Evolutionary conservation across 2,113 vertebrate species (phyloP), one percentile per base, ranked within the genome.

Genomic region (Tragelaphus imberbis): DNA sequence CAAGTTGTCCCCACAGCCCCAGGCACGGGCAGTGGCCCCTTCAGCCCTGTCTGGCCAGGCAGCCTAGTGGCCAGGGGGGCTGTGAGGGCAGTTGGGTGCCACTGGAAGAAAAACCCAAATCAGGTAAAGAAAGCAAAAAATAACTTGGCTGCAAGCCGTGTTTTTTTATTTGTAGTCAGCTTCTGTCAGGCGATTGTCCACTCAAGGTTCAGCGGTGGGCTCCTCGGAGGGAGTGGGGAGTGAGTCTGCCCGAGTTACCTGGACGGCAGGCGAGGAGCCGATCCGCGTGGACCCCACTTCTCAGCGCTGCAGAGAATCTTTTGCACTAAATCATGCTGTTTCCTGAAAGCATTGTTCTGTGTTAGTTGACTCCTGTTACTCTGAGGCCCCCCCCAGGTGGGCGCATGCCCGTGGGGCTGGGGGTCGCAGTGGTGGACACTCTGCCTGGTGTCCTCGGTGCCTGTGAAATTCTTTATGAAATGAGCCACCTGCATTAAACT

Each of bases 401-500:
- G 55, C 0, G 1, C 2, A 53, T 0, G 17, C 85, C 88, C 59
- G 13, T 15, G 36, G 44, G 95, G 58, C 90, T 0, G 27, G 88
- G n/a, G 13, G 71, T 55, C 40, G 27, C 92, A 17, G 68, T 82
- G 5, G 92, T 13, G 88, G 92, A 94, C 91, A 16, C 63, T 95
- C 93, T 96, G 96, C 97, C 95, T 12, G 63, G 94, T 89, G 98
- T 97, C 97, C 96, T 55, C 92, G 98, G 98, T 98, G 98, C 98
- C 98, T 98, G 98, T 85, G 53, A 28, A 87, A 84, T 86, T 97
- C 98, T 96, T 95, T 58, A 97, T 68, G 98, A 98, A 97, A 97
- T 56, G 87, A 97, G 94, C 98, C 98, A 98, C 98, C 98, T 98
- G 98, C 98, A 98, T 98, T 97, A 97, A 98, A 98, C 97, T 95